phyloP scores from a whole-genome alignment of 1,140 invertebrate genomes.

The Procambarus clarkii region DNA sequence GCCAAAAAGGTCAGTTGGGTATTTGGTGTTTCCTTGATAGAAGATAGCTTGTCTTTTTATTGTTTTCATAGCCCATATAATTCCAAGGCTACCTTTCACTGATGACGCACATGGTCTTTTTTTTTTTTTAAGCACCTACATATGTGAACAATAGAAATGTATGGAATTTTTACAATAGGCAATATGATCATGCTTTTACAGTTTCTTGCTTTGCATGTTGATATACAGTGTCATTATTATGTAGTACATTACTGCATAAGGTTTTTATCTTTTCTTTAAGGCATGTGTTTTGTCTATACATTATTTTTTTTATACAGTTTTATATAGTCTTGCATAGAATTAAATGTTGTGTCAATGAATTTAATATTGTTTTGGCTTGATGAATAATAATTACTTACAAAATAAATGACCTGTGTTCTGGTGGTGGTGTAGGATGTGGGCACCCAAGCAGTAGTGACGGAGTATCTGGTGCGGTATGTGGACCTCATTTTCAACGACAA shows the following conservation, averaged over 20 bases:
- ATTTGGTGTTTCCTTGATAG: constrained; percentile 49
- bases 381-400: not conserved
- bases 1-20: constrained; percentile 67
- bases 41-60: constrained; percentile 50
- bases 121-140: constrained; percentile 14
- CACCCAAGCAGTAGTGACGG: constrained; percentile 96
- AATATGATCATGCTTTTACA: constrained; percentile 2
- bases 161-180: constrained; percentile 2
- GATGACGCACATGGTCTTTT: constrained; percentile 13
- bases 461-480: constrained; percentile 95
- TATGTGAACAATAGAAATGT: not conserved
- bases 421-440: constrained; percentile 84
- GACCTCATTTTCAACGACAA: constrained; percentile 89
- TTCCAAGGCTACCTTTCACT: constrained; percentile 38
- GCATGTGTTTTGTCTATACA: constrained; percentile 37
- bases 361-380: not conserved
- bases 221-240: not conserved
- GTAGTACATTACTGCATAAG: not conserved
- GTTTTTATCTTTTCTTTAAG: constrained; percentile 8
- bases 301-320: not conserved
- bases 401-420: not conserved
- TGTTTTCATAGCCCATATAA: constrained; percentile 23
- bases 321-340: not conserved
- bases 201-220: constrained; percentile 42
- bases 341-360: not conserved